Evolutionary conservation across 1,140 invertebrate genomes (phyloP), one percentile per base, ranked within the genome.

Genomic region (Idris sp.): DNA sequence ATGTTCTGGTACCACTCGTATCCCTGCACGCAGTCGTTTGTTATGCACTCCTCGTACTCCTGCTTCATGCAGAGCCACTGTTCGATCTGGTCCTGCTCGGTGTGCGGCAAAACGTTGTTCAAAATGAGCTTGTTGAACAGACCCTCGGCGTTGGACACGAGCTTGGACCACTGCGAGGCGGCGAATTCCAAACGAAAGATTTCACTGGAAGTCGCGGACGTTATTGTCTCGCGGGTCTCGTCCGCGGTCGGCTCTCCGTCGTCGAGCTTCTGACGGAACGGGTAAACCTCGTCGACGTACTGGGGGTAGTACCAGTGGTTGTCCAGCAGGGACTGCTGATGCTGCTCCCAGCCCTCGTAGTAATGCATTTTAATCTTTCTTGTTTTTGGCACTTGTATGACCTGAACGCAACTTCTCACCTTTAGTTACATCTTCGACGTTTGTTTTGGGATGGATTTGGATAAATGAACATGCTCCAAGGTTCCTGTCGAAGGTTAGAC

Each of bases 11-110:
- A 22, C 19, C 19, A 22, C 6, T 81, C 54, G 13, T 77, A 84
- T 2, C 84, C 86, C 22, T 87, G 88, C 1, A 86, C 51, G 56
- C 83, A 84, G 25, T 91, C 91, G 44, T 87, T 90, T 77, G 91
- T 91, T 15, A 95, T 90, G 79, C 93, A 95, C 73, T 95, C 93
- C 83, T 95, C 93, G 83, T 93, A 95, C 82, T 95, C 94, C 65
- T 94, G 93, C 83, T 95, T 95, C 65, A 95, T 88, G 75, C 92
- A 94, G 2, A 96, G 84, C 94, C 94, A 96, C 59, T 94, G 92
- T 79, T 93, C 93, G n/a, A 95, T 93, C 84, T 93, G 93, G 79
- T 93, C 92, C 71, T 91, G 89, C 78, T 93, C 92, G 51, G 89
- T 86, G 48, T 92, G 90, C 4, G 91, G 89, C 35, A 95, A 81